phyloP scores from a whole-genome alignment of 2,797 vertebrate genomes.

The Sebastes elongatus region DNA sequence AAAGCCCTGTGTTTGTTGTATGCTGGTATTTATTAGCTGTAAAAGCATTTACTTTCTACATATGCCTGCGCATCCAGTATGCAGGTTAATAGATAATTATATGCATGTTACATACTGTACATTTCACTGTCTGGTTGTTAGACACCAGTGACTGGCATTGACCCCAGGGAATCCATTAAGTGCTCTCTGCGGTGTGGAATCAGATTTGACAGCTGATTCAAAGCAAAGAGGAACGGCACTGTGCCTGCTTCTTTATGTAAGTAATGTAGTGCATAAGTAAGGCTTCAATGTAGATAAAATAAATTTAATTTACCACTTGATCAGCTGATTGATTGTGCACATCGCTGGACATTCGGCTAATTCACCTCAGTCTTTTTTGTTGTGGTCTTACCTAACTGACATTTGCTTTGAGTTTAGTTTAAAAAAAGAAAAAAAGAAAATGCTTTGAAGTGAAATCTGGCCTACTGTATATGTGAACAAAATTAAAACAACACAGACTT shows the following conservation, averaged over 20 bases:
- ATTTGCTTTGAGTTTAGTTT: background rate
- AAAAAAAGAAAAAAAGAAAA: background rate
- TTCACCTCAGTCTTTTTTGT: background rate
- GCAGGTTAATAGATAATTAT: background rate
- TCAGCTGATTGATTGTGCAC: conserved; percentile 1
- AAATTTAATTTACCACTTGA: background rate
- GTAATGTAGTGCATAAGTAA: background rate
- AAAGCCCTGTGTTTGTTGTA: too few relatives aligned
- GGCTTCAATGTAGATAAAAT: background rate
- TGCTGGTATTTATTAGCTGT: background rate
- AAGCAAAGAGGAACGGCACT: background rate
- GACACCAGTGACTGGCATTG: background rate
- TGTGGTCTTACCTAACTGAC: background rate
- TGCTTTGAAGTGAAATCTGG: conserved; percentile 4
- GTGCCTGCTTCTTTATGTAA: background rate
- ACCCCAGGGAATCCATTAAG: conserved; percentile 10
- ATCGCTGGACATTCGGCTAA: background rate
- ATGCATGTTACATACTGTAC: background rate
- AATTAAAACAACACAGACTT: conserved; percentile 17
- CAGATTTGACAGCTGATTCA: conserved; percentile 26
- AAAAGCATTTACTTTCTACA: background rate
- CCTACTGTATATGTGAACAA: background rate
- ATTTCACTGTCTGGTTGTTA: background rate
- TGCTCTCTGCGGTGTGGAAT: background rate
- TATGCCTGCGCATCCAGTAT: background rate